phyloP scores from a whole-genome alignment of 2,797 vertebrate genomes.

The Sciaenops ocellatus region DNA sequence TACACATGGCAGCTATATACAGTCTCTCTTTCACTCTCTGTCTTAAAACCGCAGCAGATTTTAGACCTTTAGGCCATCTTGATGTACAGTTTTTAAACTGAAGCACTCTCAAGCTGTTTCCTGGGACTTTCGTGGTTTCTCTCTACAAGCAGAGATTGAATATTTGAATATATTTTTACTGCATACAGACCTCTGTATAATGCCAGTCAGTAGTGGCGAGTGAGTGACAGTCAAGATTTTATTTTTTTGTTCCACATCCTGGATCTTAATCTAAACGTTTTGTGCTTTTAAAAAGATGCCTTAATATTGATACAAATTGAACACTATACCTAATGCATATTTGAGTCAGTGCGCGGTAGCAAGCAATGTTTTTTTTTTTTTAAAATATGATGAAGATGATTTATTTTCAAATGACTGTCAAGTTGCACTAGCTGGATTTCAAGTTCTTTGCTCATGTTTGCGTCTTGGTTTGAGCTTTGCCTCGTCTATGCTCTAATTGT shows the following conservation, averaged over 20 bases:
- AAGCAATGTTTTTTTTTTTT: constrained; percentile 16
- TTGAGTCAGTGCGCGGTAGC: neutral
- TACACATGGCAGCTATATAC: constrained; percentile 43
- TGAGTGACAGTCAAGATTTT: constrained; percentile 4
- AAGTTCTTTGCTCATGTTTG: constrained; percentile 3
- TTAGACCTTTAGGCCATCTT: constrained; percentile 24
- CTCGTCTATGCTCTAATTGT: constrained; percentile 22
- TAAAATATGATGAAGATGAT: constrained; percentile 20
- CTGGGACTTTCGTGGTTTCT: neutral
- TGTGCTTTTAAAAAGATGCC: constrained; percentile 48
- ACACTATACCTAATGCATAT: neutral
- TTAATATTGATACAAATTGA: constrained; percentile 38
- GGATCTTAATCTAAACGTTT: constrained; percentile 5
- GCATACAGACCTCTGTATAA: constrained; percentile 17
- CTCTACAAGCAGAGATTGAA: constrained; percentile 12
- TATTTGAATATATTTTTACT: constrained; percentile 20
- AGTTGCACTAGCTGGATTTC: constrained; percentile 17
- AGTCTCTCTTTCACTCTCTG: constrained; percentile 12
- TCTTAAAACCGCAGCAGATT: constrained; percentile 32
- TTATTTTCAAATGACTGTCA: constrained; percentile 29
- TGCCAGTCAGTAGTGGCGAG: neutral
- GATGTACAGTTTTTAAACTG: constrained; percentile 23
- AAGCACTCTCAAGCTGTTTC: constrained; percentile 1
- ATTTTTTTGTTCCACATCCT: constrained; percentile 1
- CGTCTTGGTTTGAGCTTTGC: neutral